A percentile compares a stretch with the other conserved stretches of the same genome.
phyloP scores from a whole-genome alignment of 2,888 invertebrate genomes.

The Cephus nigrinus region DNA sequence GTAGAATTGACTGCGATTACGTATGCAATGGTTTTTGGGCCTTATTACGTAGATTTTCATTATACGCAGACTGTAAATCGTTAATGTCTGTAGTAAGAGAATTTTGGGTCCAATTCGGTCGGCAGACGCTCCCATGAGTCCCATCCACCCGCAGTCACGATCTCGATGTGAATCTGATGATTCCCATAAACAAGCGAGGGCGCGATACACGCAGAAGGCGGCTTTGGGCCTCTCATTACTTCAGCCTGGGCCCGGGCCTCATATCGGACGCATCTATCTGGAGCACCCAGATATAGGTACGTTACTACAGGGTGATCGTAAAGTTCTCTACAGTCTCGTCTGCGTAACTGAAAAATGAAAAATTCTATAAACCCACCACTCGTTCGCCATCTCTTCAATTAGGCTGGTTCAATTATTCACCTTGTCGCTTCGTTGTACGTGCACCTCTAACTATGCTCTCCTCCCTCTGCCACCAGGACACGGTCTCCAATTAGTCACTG shows the following conservation, averaged over 20 bases:
- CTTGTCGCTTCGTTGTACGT: background rate
- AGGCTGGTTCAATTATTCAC: background rate
- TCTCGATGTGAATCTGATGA: conserved; percentile 32
- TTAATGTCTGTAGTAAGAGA: background rate
- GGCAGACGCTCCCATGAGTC: conserved; percentile 7
- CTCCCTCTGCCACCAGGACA: background rate
- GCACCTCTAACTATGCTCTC: background rate
- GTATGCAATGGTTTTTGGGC: background rate
- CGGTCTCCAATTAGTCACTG: background rate
- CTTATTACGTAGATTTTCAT: background rate
- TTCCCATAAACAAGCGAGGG: conserved; percentile 39
- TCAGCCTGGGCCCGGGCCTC: conserved; percentile 32
- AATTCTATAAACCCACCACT: background rate
- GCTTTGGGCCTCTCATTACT: conserved; percentile 41
- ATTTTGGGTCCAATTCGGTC: conserved; percentile 18
- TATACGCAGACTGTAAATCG: background rate
- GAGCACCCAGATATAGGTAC: conserved; percentile 38
- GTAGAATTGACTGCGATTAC: background rate
- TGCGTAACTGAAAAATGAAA: background rate
- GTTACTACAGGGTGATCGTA: conserved; percentile 17
- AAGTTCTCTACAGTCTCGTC: conserved; percentile 3
- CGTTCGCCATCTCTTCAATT: background rate
- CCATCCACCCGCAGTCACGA: conserved; percentile 30
- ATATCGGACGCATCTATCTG: conserved; percentile 42
- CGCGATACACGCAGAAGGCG: conserved; percentile 31